Evolutionary conservation across 2,113 vertebrate genomes (phyloP).

Genomic region (Cyanocitta stelleri): DNA sequence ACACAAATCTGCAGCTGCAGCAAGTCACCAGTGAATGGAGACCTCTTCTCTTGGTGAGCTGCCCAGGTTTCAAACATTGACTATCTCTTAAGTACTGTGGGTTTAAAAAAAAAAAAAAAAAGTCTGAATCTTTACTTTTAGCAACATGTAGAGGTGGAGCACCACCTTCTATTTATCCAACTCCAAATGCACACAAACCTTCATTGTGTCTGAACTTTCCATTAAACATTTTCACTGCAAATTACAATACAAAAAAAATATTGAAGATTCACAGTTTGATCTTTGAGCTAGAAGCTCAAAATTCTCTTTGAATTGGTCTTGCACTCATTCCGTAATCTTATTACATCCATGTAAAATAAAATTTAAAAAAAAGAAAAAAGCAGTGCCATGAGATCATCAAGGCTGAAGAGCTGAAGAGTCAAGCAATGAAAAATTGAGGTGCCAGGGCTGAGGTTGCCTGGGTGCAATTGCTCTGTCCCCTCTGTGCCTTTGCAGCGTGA

Average conservation of each 20-base stretch:
- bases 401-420: neutral
- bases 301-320: neutral
- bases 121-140: neutral
- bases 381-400: neutral
- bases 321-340: neutral
- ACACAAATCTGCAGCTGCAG: neutral
- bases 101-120: neutral
- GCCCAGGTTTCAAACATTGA: neutral
- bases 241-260: neutral
- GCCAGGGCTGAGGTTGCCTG: neutral
- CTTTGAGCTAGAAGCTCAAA: neutral
- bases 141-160: neutral
- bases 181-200: neutral
- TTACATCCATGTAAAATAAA: neutral
- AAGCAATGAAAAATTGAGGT: neutral
- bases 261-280: neutral
- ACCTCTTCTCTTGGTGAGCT: neutral
- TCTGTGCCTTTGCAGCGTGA: neutral
- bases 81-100: neutral
- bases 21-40: neutral
- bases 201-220: neutral
- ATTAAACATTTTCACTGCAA: neutral
- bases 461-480: neutral
- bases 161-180: neutral
- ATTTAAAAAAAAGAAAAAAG: neutral